These are phyloP conservation scores for Acropora tenuis DNA, from an alignment of 64 coral and sea anemone species.

Conservation along the genomic window DNA sequence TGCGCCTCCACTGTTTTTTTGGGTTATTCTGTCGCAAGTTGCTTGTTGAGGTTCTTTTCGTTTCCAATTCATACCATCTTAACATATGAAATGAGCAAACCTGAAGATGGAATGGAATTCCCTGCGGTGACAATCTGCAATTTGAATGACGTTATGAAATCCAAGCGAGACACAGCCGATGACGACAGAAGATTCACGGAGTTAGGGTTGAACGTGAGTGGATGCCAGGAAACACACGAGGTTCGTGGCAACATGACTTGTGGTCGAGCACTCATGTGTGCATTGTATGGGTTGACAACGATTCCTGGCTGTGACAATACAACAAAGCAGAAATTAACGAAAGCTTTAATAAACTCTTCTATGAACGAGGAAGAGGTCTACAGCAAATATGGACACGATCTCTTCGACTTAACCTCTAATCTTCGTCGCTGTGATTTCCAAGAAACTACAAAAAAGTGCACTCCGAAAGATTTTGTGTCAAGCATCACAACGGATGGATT, in stretches of 20 bases:
- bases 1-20: background rate
- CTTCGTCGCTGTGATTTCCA: background rate
- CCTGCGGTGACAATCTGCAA: constrained; percentile 52
- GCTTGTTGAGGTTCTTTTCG: background rate
- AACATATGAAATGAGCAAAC: background rate
- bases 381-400: constrained; percentile 41
- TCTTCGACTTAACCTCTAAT: background rate
- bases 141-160: constrained; percentile 38
- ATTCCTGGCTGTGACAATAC: background rate
- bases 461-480: constrained; percentile 27
- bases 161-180: constrained; percentile 28
- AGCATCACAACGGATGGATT: constrained; percentile 4
- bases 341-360: background rate
- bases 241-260: constrained; percentile 64
- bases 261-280: constrained; percentile 59
- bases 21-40: background rate
- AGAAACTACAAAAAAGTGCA: background rate
- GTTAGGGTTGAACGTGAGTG: constrained; percentile 41
- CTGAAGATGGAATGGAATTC: background rate
- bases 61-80: background rate
- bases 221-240: constrained; percentile 8
- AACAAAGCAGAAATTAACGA: background rate
- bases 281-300: background rate
- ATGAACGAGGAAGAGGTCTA: constrained; percentile 18
- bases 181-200: constrained; percentile 34